Percentiles rank a stretch among this genome's conserved stretches.
These are phyloP conservation scores for Sebastes iracundus DNA, from an alignment of 2,797 vertebrate species.

Conservation along the genomic window DNA sequence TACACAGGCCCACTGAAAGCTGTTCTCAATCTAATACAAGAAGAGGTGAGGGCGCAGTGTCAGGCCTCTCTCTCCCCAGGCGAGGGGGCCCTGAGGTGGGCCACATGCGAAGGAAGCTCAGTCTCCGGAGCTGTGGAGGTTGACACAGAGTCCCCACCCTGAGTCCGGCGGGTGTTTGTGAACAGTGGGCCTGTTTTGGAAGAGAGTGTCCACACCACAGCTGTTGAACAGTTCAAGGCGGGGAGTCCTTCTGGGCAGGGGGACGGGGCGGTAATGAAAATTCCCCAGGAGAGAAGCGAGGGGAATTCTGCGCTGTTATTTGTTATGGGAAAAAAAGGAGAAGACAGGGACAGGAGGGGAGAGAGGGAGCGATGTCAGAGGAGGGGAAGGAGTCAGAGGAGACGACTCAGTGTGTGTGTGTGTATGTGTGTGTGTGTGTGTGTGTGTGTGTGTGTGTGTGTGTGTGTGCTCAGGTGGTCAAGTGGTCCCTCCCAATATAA, in stretches of 20 bases:
- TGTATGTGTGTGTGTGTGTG: conserved; percentile 6
- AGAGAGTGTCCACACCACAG: conserved; percentile 79
- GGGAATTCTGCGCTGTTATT: conserved; percentile 82
- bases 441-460: not conserved
- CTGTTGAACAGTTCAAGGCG: conserved; percentile 82
- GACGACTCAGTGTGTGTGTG: conserved; percentile 36
- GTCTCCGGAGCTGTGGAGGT: conserved; percentile 62
- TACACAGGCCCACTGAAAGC: conserved; percentile 15
- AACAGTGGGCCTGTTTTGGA: conserved; percentile 80
- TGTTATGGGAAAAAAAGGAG: conserved; percentile 84
- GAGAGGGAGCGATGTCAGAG: conserved; percentile 60
- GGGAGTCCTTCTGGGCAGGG: conserved; percentile 80
- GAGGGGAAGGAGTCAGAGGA: conserved; percentile 53
- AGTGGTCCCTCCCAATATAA: conserved; percentile 61
- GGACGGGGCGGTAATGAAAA: conserved; percentile 81
- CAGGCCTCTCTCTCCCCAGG: conserved; percentile 53
- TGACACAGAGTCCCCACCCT: conserved; percentile 76
- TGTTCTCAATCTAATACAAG: conserved; percentile 40
- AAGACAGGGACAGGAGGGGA: conserved; percentile 78
- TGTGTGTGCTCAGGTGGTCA: conserved; percentile 33
- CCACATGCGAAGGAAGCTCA: conserved; percentile 52
- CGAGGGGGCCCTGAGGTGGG: conserved; percentile 45
- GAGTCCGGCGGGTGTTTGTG: conserved; percentile 73
- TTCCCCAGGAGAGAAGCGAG: conserved; percentile 80
- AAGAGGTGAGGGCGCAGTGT: conserved; percentile 31